Evolutionary conservation across 2,113 vertebrate species (phyloP).

Genomic region (Chionomys nivalis): DNA sequence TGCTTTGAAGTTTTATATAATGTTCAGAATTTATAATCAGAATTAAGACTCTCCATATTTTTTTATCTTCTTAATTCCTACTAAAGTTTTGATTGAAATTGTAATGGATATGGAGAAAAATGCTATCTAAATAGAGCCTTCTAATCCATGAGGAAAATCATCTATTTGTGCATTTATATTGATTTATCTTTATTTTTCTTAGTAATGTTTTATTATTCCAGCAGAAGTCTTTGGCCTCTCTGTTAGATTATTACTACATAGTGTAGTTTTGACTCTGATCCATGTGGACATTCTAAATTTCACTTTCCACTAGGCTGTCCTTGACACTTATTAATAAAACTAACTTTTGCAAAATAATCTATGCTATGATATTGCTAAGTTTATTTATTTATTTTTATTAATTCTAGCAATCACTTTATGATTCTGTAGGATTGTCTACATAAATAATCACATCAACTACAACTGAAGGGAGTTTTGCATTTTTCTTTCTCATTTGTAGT

Average conservation of each 20-base stretch:
- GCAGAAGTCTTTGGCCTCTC: background rate
- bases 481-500: background rate
- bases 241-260: background rate
- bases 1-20: background rate
- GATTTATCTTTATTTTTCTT: constrained; percentile 17
- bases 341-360: background rate
- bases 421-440: background rate
- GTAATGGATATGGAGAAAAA: background rate
- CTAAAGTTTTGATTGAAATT: background rate
- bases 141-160: background rate
- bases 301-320: constrained; percentile 2
- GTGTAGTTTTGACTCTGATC: background rate
- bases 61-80: constrained; percentile 4
- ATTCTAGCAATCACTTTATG: constrained; percentile 6
- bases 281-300: background rate
- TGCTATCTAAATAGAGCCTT: background rate
- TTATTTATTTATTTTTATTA: background rate
- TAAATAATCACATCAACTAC: background rate
- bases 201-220: constrained; percentile 15
- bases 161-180: background rate
- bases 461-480: background rate
- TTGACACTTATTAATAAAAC: background rate
- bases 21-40: background rate
- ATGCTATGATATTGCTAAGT: background rate
- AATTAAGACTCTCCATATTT: background rate